phyloP scores from a whole-genome alignment of 2,888 invertebrate genomes.

The Druceiella hillmani region DNA sequence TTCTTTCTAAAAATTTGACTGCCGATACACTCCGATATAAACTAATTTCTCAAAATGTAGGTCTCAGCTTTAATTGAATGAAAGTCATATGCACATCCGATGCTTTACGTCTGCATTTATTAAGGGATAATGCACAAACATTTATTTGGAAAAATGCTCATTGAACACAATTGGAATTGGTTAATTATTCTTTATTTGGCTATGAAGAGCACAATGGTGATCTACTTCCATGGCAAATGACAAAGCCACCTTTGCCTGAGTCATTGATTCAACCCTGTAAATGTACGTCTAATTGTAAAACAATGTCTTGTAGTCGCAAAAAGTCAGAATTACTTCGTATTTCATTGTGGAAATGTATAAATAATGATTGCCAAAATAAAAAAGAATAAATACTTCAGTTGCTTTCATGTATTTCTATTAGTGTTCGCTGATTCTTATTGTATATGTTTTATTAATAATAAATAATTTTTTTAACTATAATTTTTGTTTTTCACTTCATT shows the following conservation, averaged over 20 bases:
- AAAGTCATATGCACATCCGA: too few species aligned
- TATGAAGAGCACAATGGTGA: conserved; percentile 16
- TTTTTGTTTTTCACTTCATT: conserved; percentile 3
- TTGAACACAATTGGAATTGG: conserved; percentile 17
- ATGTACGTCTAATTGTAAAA: conserved; percentile 20
- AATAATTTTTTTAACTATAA: conserved; percentile 3
- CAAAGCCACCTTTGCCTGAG: conserved; percentile 2
- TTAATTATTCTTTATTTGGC: conserved; percentile 20
- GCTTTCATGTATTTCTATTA: conserved; percentile 10
- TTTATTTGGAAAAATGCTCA: too few species aligned
- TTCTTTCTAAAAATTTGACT: conserved; percentile 20
- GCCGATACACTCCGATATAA: too few species aligned
- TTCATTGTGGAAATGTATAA: conserved; percentile 2
- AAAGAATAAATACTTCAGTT: not conserved
- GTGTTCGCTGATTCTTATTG: conserved; percentile 8
- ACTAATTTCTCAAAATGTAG: too few species aligned
- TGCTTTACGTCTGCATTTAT: too few species aligned
- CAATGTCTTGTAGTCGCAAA: conserved; percentile 14
- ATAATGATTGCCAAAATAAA: conserved; percentile 3
- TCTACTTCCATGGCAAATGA: conserved; percentile 9
- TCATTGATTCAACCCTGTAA: conserved; percentile 5
- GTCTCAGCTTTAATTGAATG: too few species aligned
- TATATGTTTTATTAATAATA: conserved; percentile 5
- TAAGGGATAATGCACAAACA: too few species aligned
- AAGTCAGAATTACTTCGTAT: conserved; percentile 16